Evolutionary conservation across 2,113 vertebrate genomes (phyloP).

Genomic region (Tetraodon nigroviridis): DNA sequence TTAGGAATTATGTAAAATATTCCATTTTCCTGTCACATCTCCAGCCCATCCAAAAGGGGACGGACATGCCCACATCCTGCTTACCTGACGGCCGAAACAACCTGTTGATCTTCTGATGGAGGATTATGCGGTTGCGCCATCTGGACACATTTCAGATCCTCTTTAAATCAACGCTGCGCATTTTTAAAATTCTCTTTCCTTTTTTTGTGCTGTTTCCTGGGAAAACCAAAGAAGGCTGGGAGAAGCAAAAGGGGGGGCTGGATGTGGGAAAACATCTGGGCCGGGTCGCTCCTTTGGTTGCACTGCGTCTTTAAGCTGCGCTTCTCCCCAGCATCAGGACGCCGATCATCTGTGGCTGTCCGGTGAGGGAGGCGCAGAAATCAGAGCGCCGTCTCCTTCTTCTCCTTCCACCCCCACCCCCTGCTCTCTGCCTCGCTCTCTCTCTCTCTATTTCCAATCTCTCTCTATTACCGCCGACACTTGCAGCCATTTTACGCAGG

Average conservation of each 20-base stretch:
- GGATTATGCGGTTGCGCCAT: not conserved
- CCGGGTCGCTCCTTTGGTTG: slow-evolving; percentile 9
- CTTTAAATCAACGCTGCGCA: not conserved
- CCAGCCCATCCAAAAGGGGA: not conserved
- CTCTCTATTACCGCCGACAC: slow-evolving; percentile 39
- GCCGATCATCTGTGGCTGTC: slow-evolving; percentile 72
- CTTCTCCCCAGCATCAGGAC: slow-evolving; percentile 23
- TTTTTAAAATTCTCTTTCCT: not conserved
- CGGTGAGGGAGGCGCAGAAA: slow-evolving; percentile 79
- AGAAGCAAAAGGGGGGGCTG: not conserved
- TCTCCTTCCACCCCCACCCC: not conserved
- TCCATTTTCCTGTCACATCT: no score
- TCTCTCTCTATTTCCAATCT: slow-evolving; percentile 22
- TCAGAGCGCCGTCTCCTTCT: slow-evolving; percentile 38
- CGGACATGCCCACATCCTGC: not conserved
- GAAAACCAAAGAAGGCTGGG: not conserved
- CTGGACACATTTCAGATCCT: no score
- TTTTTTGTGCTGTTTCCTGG: not conserved
- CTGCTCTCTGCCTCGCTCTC: slow-evolving; percentile 18
- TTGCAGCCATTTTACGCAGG: slow-evolving; percentile 87
- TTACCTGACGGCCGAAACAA: slow-evolving; percentile 20
- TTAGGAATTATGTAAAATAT: no score
- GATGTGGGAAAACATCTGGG: slow-evolving; percentile 45
- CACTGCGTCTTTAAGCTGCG: slow-evolving; percentile 57
- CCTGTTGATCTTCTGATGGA: slow-evolving; percentile 48